A percentile compares a stretch with the other conserved stretches of the same genome.
These are phyloP conservation scores for Enteromius unitaeniatus DNA, from an alignment of 2,797 vertebrate species.

Conservation along the genomic window DNA sequence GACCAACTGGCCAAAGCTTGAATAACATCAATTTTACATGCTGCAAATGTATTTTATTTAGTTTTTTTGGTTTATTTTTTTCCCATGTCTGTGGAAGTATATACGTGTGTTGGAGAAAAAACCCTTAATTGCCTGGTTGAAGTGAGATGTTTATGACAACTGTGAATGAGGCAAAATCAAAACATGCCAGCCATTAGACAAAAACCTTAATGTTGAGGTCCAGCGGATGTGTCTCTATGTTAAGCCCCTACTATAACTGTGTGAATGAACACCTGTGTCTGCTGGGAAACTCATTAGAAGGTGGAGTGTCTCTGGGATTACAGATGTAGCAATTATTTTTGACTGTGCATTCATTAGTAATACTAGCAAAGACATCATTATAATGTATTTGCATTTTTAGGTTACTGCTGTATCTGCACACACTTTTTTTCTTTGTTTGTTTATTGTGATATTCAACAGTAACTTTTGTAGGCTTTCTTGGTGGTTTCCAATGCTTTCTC, in stretches of 20 bases:
- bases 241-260: conserved; percentile 14
- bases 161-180: conserved; percentile 37
- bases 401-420: background rate
- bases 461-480: background rate
- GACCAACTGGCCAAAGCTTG: background rate
- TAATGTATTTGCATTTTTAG: conserved; percentile 20
- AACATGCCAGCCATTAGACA: conserved; percentile 26
- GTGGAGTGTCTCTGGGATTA: conserved; percentile 12
- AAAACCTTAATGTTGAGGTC: conserved; percentile 13
- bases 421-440: background rate
- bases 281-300: conserved; percentile 39
- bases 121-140: background rate
- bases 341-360: conserved; percentile 22
- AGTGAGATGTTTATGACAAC: conserved; percentile 39
- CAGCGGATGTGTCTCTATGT: conserved; percentile 12
- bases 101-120: conserved; percentile 1
- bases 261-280: conserved; percentile 28
- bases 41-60: background rate
- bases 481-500: background rate
- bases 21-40: background rate
- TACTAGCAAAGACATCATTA: background rate
- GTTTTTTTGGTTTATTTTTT: conserved; percentile 27
- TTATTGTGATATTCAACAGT: conserved; percentile 2
- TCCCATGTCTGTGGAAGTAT: background rate
- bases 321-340: conserved; percentile 13